Evolutionary conservation across 1,140 invertebrate genomes (phyloP), one percentile per base, ranked within the genome.

Genomic region (Ctenoplectra terminalis): DNA sequence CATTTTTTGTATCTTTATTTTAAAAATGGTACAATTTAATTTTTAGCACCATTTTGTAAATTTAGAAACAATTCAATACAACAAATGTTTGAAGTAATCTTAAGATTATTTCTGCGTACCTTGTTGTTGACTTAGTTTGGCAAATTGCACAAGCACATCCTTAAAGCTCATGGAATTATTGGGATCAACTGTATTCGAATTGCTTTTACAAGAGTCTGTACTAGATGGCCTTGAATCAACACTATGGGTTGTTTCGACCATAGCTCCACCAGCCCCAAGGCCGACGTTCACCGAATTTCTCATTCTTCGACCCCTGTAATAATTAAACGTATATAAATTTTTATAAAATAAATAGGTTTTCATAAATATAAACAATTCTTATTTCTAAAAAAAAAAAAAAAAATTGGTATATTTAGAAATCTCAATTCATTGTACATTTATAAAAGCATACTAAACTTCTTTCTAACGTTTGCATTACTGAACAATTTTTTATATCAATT

Each of bases 91-190:
- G 20, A 40, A 40, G 20, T 66, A 66, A n/a, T 26, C 15, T 54
- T 64, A 26, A 64, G 11, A 43, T 46, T 17, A 58, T 3, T 31
- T 48, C 17, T 31, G 9, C 17, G 8, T 89, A 92, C 94, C 94
- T 89, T 94, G 94, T 66, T 93, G 93, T 82, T 95, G 94, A 84
- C 92, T 94, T 64, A 95, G 92, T 91, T 96, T 97, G 2, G 96
- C 96, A 89, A 97, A 96, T 88, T 97, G 96, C 6, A 97, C 95
- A n/a, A 97, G 93, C 29, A 97, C 96, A 85, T 97, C 96, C 90
- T 97, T 97, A 90, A 96, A 97, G 77, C 95, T 96, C 78, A 94
- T 90, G 26, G 92, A 86, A 89, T 90, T 92, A 80, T 91, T 91
- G 46, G 86, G 89, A 82, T 92, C 93, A 52, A 60, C 89, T 43